Base-by-base conservation (phyloP, 2,888 invertebrate species). In the Choreutis nemorana region DNA sequence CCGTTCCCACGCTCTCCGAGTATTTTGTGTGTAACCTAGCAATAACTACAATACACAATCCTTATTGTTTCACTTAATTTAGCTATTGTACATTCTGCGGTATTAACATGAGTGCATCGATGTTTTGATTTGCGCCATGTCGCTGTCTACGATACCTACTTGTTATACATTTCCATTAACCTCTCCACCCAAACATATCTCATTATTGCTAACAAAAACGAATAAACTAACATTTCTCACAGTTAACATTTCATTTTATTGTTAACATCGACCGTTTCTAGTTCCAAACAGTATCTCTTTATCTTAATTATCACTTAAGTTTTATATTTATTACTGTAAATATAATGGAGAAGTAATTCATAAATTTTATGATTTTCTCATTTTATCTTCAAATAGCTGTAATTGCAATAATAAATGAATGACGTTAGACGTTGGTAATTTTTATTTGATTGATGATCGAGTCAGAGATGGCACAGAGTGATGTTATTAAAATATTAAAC, bases 41-140 rank as follows among this genome's bases (percentile, higher is more conserved):
- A 62, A 63, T 66, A 67, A 61, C 63, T 63, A 54, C 55, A 59
- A 59, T 60, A 67, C 62, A 73, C 72, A 71, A 70, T 64, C 72
- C 67, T 64, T 72, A 75, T 77, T 78, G 77, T 78, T 75, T 65
- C 68, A 65, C 60, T 65, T 64, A 67, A 71, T 73, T 73, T 63
- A 61, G 62, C 75, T 70, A 77, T 77, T 77, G 77, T 77, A 52
- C 46, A 60, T 56, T 47, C 36, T 54, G 46, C n/a, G 55, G 53
- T 73, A 77, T 75, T 72, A 71, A 70, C 66, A 64, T 62, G 66
- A 66, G 58, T 57, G 54, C 58, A 52, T 49, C 45, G 15, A 42
- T 61, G 61, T 63, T 62, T 51, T 59, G 56, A 51, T 48, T 55
- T 40, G 41, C 48, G 31, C 35, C 39, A 42, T 42, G n/a, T 42